These are phyloP conservation scores for Sinonovacula constricta DNA, from an alignment of 1,140 invertebrate genomes.

Conservation along the genomic window DNA sequence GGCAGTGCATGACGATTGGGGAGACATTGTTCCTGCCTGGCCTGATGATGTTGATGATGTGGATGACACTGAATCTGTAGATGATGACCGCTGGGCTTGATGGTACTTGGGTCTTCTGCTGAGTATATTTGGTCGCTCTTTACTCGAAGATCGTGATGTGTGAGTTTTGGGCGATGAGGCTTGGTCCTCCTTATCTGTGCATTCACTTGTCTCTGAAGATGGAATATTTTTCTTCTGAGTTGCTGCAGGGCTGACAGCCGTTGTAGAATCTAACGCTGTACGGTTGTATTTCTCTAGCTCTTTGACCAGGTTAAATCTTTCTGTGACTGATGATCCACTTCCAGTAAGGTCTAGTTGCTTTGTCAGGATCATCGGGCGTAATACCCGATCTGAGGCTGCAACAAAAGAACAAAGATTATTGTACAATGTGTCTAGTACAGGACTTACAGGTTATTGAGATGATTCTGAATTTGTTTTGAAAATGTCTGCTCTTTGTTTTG, in stretches of 20 bases:
- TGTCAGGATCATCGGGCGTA: slow-evolving; percentile 78
- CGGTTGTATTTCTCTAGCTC: slow-evolving; percentile 78
- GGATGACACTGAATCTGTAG: slow-evolving; percentile 46
- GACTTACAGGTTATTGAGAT: no score
- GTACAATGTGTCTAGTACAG: no score
- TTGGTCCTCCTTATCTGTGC: background rate
- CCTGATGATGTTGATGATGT: slow-evolving; percentile 33
- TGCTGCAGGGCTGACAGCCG: background rate
- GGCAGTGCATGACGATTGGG: background rate
- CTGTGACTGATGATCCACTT: slow-evolving; percentile 69
- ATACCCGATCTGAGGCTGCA: slow-evolving; percentile 74
- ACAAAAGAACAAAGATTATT: background rate
- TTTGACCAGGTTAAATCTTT: slow-evolving; percentile 75
- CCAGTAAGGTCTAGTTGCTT: slow-evolving; percentile 77
- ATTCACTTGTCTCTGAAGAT: background rate
- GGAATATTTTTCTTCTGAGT: background rate
- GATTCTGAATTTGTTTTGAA: no score
- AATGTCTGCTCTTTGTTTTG: no score
- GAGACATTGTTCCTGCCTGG: background rate
- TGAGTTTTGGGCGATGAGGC: slow-evolving; percentile 39
- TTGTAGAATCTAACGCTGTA: background rate
- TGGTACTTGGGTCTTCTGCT: slow-evolving; percentile 78
- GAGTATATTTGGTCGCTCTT: slow-evolving; percentile 74
- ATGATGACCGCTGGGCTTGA: slow-evolving; percentile 76
- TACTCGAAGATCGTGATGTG: slow-evolving; percentile 24